Evolutionary conservation across 2,797 vertebrate species (phyloP).

Genomic region (Salarias fasciatus): DNA sequence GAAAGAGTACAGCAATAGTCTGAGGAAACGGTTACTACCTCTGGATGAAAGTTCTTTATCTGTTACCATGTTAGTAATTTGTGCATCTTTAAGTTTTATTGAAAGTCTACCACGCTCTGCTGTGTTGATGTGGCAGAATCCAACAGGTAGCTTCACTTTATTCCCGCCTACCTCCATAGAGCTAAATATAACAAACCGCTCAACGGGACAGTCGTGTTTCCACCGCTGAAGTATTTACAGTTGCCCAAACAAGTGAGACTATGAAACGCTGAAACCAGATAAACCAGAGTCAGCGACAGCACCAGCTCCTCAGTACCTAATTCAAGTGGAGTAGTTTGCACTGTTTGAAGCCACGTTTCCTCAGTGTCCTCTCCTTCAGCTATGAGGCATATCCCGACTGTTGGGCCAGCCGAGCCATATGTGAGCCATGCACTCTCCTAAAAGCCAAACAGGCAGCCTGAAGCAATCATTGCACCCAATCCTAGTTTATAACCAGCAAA

Average conservation of each 20-base stretch:
- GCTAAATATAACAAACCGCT: conserved; percentile 69
- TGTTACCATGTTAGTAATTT: neutral
- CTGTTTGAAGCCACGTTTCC: too few relatives aligned
- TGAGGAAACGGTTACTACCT: conserved; percentile 17
- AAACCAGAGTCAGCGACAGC: conserved; percentile 34
- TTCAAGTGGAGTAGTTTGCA: conserved; percentile 49
- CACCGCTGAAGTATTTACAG: conserved; percentile 71
- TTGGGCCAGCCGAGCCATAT: conserved; percentile 71
- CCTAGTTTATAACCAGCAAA: conserved; percentile 79
- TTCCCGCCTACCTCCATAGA: conserved; percentile 12
- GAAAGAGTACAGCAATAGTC: conserved; percentile 32
- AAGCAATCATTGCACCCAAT: conserved; percentile 83
- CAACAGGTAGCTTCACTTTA: conserved; percentile 65
- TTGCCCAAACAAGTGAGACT: conserved; percentile 62
- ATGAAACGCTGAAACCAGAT: conserved; percentile 52
- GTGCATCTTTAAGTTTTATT: conserved; percentile 15
- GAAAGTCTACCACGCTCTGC: conserved; percentile 19
- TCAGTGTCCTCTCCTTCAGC: conserved; percentile 70
- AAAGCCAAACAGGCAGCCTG: conserved; percentile 80
- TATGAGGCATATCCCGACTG: conserved; percentile 70
- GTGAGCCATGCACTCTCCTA: conserved; percentile 75
- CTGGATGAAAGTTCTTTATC: neutral
- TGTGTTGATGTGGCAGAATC: conserved; percentile 8
- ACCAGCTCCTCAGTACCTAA: conserved; percentile 28
- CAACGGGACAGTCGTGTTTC: conserved; percentile 69